phyloP scores from a whole-genome alignment of 2,888 invertebrate species.

The Synergus umbraculus region DNA sequence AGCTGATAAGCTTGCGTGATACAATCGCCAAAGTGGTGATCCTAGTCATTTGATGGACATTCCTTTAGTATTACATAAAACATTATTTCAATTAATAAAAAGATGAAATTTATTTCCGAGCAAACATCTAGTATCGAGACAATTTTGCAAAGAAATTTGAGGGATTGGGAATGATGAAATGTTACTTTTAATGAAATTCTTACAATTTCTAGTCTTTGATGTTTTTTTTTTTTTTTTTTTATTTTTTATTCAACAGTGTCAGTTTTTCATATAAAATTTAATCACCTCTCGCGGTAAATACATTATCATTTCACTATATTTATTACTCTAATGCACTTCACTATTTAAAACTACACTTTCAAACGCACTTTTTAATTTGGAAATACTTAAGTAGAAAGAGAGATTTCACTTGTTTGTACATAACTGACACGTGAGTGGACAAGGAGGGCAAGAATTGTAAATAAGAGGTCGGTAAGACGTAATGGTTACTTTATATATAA shows the following conservation, averaged over 20 bases:
- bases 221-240: slow-evolving; percentile 6
- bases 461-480: slow-evolving; percentile 36
- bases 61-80: slow-evolving; percentile 16
- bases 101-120: not conserved
- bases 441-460: slow-evolving; percentile 34
- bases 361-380: slow-evolving; percentile 36
- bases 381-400: slow-evolving; percentile 32
- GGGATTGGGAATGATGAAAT: not conserved
- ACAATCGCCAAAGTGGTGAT: slow-evolving; percentile 3
- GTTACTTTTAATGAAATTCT: not conserved
- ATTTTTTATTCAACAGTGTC: slow-evolving; percentile 41
- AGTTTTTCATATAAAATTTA: slow-evolving; percentile 40
- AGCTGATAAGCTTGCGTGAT: not conserved
- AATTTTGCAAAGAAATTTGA: not conserved
- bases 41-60: slow-evolving; percentile 36
- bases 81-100: not conserved
- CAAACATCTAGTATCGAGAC: not conserved
- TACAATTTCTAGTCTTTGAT: slow-evolving; percentile 1
- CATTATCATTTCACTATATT: slow-evolving; percentile 37
- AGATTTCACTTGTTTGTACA: slow-evolving; percentile 37
- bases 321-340: slow-evolving; percentile 36
- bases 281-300: slow-evolving; percentile 37
- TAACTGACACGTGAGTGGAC: slow-evolving; percentile 35
- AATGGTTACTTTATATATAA: slow-evolving; percentile 49
- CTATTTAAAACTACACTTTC: slow-evolving; percentile 39